Conservation (phyloP, 2,888 invertebrate species). For the Ariolimax columbianus region DNA sequence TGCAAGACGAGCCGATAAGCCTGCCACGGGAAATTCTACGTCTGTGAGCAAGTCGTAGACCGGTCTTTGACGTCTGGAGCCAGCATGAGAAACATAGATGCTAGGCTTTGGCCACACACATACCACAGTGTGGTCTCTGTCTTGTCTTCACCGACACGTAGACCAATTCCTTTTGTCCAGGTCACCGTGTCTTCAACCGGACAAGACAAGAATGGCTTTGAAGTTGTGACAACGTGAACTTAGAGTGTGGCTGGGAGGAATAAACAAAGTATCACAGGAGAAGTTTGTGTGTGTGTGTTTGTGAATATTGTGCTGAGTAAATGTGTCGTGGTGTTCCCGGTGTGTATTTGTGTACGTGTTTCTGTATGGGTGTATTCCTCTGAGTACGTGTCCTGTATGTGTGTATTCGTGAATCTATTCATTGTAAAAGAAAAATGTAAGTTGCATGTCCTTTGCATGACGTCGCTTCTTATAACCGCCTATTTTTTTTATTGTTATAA, state of each 20-base stretch:
- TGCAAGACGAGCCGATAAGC: not conserved
- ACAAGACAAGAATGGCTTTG: not conserved
- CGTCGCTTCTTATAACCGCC: too few relatives aligned
- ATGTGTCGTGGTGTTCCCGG: too few relatives aligned
- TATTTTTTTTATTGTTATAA: too few relatives aligned
- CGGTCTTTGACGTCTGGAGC: not conserved
- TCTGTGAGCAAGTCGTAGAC: not conserved
- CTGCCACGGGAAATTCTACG: not conserved
- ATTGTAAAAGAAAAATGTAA: too few relatives aligned
- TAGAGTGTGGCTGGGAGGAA: not conserved
- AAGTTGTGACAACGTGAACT: not conserved
- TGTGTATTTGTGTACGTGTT: too few relatives aligned
- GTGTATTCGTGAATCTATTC: too few relatives aligned
- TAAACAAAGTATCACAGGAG: not conserved
- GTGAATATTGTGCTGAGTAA: too few relatives aligned
- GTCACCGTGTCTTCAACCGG: not conserved
- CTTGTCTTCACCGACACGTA: not conserved
- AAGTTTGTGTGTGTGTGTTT: not conserved
- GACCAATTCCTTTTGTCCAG: not conserved
- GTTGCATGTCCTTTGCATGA: too few relatives aligned
- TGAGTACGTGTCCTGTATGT: too few relatives aligned
- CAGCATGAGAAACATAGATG: not conserved
- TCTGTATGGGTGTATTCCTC: too few relatives aligned
- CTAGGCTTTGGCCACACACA: slow-evolving; percentile 3
- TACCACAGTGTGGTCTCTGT: not conserved